Base-by-base conservation (phyloP, 2,888 invertebrate genomes). In the Drosophila kuntzei region DNA sequence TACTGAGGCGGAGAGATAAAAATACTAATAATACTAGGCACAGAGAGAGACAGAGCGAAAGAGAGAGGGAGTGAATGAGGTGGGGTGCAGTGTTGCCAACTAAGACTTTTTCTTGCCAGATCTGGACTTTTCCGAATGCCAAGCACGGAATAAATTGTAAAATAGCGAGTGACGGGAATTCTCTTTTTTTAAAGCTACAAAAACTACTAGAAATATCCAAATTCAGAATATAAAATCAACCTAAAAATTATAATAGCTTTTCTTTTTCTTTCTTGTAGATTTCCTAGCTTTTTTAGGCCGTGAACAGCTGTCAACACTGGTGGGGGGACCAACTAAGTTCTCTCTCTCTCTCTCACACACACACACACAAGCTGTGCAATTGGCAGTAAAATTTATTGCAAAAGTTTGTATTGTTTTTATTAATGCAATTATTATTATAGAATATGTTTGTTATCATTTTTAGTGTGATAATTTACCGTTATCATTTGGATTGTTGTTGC, bases 391-490 rank as follows among this genome's bases (percentile, higher is more conserved):
- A 43, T 41, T 34, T 43, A 51, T 43, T 51, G 22, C 41, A 58
- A 43, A 27, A 51, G n/a, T 49, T 29, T 58, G 36, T 46, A 1
- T 53, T 60, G 22, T 34, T 58, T 37, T 50, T 39, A 36, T 44
- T 25, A 16, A 49, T 66, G 61, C 29, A 46, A 49, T 39, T 11
- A 18, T 49, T 22, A 22, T 25, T 51, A 25, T 32, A n/a, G n/a
- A n/a, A n/a, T n/a, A n/a, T 22, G 22, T 27, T 54, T 39, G 5
- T 27, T 51, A 8, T 12, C 6, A 25, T 39, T 14, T 43, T 1
- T 22, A 12, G 20, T 53, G 11, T 7, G 8, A 18, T 58, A 36
- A 65, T 46, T 87, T 88, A 90, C 90, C 90, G 69, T 84, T 87
- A 76, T 89, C 82, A 76, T 82, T 81, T 73, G 83, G 80, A 43